A percentile compares a stretch with the other conserved stretches of the same genome.
Evolutionary conservation across 2,797 vertebrate genomes (phyloP).

Genomic region (Poeciliopsis infans): DNA sequence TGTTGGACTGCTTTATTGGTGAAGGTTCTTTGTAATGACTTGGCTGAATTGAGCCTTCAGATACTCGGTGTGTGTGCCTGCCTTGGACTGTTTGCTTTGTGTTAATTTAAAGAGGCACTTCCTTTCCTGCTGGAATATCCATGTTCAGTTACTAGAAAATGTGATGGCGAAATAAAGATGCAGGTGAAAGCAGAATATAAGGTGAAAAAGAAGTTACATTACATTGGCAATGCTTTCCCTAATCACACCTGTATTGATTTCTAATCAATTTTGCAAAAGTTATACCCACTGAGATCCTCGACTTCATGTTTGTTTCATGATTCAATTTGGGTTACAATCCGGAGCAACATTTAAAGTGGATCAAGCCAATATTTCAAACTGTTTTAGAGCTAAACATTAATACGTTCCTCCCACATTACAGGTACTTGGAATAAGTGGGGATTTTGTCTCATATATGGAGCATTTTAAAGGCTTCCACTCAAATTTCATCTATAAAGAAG

Average conservation of each 20-base stretch:
- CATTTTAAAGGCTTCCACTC: not conserved
- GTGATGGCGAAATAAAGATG: not conserved
- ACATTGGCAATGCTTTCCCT: not conserved
- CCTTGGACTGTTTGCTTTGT: constrained; percentile 11
- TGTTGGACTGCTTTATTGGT: constrained; percentile 45
- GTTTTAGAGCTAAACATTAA: too few species aligned
- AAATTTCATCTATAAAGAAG: not conserved
- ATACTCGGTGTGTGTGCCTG: constrained; percentile 48
- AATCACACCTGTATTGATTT: constrained; percentile 29
- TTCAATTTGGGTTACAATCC: constrained; percentile 2
- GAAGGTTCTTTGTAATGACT: constrained; percentile 40
- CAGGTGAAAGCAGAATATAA: not conserved
- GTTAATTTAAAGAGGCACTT: constrained; percentile 17
- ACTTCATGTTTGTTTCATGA: constrained; percentile 15
- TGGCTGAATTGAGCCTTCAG: constrained; percentile 12
- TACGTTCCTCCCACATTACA: not conserved
- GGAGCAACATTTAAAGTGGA: constrained; percentile 2
- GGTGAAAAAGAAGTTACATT: not conserved
- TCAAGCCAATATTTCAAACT: not conserved
- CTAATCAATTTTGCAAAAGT: constrained; percentile 5
- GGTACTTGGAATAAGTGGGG: not conserved
- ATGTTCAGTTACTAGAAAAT: constrained; percentile 27
- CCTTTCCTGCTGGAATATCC: not conserved
- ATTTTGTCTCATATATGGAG: not conserved
- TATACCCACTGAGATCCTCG: constrained; percentile 6